Conservation (phyloP, 2,113 vertebrate species). For the Perca flavescens region DNA sequence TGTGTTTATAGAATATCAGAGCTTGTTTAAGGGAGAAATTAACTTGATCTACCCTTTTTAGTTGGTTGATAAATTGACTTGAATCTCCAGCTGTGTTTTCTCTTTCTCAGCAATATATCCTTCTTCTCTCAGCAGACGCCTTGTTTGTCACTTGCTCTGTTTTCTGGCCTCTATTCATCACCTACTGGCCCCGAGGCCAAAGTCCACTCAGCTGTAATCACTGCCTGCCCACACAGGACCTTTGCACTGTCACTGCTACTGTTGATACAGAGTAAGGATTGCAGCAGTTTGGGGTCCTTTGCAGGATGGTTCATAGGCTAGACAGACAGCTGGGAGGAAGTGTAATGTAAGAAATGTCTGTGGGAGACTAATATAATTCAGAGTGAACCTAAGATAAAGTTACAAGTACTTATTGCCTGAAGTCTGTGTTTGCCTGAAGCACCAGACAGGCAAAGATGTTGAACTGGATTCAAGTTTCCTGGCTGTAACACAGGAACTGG, state of each 20-base stretch:
- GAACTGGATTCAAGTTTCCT: background rate
- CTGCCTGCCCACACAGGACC: constrained; percentile 59
- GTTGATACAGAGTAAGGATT: constrained; percentile 10
- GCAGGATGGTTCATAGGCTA: background rate
- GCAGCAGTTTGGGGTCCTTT: constrained; percentile 10
- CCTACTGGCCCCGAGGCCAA: constrained; percentile 52
- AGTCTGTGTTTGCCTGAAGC: constrained; percentile 54
- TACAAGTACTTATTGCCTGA: constrained; percentile 45
- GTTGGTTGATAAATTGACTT: background rate
- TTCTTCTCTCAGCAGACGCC: constrained; percentile 20
- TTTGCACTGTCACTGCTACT: constrained; percentile 65
- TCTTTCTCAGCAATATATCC: constrained; percentile 1
- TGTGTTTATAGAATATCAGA: background rate
- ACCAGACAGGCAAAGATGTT: constrained; percentile 5
- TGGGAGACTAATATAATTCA: constrained; percentile 46
- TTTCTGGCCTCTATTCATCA: constrained; percentile 54
- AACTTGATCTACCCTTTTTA: background rate
- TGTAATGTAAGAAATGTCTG: constrained; percentile 29
- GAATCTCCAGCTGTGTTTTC: constrained; percentile 15
- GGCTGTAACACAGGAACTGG: background rate
- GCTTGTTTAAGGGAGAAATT: background rate
- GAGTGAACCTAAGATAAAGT: constrained; percentile 45
- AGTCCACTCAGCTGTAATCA: constrained; percentile 67
- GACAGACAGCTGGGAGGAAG: constrained; percentile 21
- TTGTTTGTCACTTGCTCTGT: constrained; percentile 55